Conservation (phyloP, 2,888 invertebrate genomes). For the Heliothis peltigera region DNA sequence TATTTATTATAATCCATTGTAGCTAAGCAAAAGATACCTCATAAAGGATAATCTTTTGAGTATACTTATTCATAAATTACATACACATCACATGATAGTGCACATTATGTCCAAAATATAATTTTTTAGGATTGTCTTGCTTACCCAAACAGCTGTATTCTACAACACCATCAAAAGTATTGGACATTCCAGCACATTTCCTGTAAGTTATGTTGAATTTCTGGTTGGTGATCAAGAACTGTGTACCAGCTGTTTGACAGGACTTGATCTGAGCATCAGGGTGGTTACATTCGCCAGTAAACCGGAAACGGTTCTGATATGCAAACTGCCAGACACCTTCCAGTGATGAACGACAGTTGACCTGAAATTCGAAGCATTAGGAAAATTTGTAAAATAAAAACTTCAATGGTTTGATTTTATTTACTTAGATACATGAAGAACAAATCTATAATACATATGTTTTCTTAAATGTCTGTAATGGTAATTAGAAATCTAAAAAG, state of each 20-base stretch:
- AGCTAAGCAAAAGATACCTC: too few relatives aligned
- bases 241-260: constrained; percentile 98
- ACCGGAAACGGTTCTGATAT: constrained; percentile 96
- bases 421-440: too few relatives aligned
- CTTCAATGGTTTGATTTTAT: too few relatives aligned
- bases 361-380: constrained; percentile 71
- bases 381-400: constrained; percentile 85
- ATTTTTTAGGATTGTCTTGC: constrained; percentile 22
- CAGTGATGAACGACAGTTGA: constrained; percentile 97
- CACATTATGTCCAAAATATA: neutral
- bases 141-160: constrained; percentile 96
- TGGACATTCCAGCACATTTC: constrained; percentile 96
- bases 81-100: too few relatives aligned
- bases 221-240: constrained; percentile 98
- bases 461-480: too few relatives aligned
- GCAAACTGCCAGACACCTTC: constrained; percentile 99
- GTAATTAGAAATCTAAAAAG: too few relatives aligned
- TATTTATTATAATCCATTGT: too few relatives aligned
- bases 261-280: constrained; percentile 97
- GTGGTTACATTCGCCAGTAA: constrained; percentile 97
- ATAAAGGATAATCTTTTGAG: too few relatives aligned
- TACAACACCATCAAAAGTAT: constrained; percentile 97
- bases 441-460: too few relatives aligned
- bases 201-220: constrained; percentile 98
- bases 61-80: too few relatives aligned